These are phyloP conservation scores for Scytalopus superciliaris DNA, from an alignment of 2,113 vertebrate genomes.

Conservation along the genomic window DNA sequence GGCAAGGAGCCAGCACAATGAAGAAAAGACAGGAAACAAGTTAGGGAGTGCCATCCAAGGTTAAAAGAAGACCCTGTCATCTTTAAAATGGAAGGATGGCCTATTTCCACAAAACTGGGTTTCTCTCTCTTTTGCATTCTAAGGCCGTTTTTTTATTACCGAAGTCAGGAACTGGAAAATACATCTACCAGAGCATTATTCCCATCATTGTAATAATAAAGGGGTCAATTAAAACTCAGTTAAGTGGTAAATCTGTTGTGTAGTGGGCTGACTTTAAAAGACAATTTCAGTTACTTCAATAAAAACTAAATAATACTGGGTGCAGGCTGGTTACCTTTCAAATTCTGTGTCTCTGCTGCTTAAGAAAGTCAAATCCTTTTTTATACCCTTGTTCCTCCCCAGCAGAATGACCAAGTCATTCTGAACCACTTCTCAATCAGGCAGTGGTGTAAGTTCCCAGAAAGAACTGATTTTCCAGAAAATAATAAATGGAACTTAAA, in stretches of 20 bases:
- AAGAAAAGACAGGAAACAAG: constrained; percentile 65
- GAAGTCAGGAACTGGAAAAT: constrained; percentile 48
- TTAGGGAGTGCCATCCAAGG: not conserved
- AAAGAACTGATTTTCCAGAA: not conserved
- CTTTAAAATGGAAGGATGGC: constrained; percentile 23
- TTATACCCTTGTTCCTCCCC: not conserved
- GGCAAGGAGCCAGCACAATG: constrained; percentile 45
- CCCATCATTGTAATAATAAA: constrained; percentile 31
- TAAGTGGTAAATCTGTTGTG: constrained; percentile 32
- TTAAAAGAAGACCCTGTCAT: constrained; percentile 34
- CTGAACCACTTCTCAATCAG: not conserved
- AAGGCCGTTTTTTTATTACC: constrained; percentile 25
- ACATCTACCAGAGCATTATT: constrained; percentile 38
- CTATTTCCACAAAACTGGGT: constrained; percentile 10
- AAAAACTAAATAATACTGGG: not conserved
- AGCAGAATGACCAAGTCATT: not conserved
- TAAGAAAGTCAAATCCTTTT: not conserved
- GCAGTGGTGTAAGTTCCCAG: not conserved
- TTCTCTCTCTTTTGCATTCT: not conserved
- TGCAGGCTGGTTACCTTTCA: not conserved
- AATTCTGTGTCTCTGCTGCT: not conserved
- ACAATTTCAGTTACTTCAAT: not conserved
- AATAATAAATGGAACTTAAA: not conserved
- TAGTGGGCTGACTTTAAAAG: not conserved
- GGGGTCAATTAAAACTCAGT: constrained; percentile 42